phyloP scores from a whole-genome alignment of 2,888 invertebrate genomes.

The Pachydiplax longipennis region DNA sequence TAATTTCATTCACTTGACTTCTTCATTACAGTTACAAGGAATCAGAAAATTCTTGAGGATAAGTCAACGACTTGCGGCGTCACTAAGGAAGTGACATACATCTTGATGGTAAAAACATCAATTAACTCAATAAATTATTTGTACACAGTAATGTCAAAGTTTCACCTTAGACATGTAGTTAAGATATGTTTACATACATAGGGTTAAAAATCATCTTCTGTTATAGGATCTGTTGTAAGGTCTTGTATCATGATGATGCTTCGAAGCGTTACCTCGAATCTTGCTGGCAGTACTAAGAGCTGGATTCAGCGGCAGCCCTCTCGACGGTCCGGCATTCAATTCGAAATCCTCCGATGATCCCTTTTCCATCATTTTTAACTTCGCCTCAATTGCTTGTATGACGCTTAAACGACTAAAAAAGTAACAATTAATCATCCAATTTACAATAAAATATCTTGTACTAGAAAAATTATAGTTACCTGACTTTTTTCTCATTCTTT shows the following conservation, averaged over 20 bases:
- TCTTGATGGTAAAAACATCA: background rate
- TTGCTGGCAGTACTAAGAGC: background rate
- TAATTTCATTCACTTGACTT: background rate
- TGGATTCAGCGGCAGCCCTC: conserved; percentile 62
- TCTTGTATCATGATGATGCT: conserved; percentile 45
- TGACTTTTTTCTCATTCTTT: conserved; percentile 66
- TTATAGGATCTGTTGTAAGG: conserved; percentile 47
- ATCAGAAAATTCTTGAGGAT: conserved; percentile 21
- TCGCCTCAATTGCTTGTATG: conserved; percentile 88
- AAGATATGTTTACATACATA: conserved; percentile 16
- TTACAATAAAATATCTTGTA: conserved; percentile 25
- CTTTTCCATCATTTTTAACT: conserved; percentile 79
- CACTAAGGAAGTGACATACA: background rate
- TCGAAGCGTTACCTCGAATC: background rate
- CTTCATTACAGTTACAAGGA: conserved; percentile 34
- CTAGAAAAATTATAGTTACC: conserved; percentile 47
- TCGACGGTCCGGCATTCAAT: conserved; percentile 74
- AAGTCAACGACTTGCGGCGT: background rate
- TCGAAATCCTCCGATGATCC: conserved; percentile 76
- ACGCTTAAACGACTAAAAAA: conserved; percentile 74
- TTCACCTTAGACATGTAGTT: conserved; percentile 25
- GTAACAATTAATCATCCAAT: background rate
- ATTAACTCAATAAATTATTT: background rate
- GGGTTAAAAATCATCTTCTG: conserved; percentile 1
- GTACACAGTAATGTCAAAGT: conserved; percentile 28